Percentiles rank a stretch among this genome's conserved stretches.
Evolutionary conservation across 1,140 invertebrate genomes (phyloP).

Genomic region (Eufriesea mexicana): DNA sequence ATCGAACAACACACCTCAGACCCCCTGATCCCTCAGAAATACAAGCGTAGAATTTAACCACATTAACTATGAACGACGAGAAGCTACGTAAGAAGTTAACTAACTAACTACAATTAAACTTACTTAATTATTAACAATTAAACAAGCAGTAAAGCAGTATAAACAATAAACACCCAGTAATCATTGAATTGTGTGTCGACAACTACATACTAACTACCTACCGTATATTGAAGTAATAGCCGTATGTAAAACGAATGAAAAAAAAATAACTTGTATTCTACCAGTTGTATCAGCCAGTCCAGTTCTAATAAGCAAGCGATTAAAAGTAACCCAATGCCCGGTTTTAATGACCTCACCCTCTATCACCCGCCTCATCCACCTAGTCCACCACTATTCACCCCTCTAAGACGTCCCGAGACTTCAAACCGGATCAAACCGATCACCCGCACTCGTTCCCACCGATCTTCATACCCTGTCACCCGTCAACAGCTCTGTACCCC

Average conservation of each 20-base stretch:
- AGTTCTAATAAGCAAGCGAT: constrained; percentile 82
- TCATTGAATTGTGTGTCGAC: constrained; percentile 83
- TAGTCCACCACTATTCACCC: neutral
- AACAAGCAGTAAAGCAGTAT: constrained; percentile 83
- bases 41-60: constrained; percentile 82
- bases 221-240: constrained; percentile 83
- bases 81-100: constrained; percentile 82
- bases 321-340: constrained; percentile 76
- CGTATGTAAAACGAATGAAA: constrained; percentile 82
- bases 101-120: constrained; percentile 83
- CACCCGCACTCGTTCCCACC: neutral
- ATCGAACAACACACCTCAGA: neutral
- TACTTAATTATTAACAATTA: constrained; percentile 83
- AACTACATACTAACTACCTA: constrained; percentile 83
- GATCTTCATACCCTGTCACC: no score
- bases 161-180: constrained; percentile 83
- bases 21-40: constrained; percentile 53
- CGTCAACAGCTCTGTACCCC: no score
- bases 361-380: neutral
- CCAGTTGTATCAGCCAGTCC: constrained; percentile 82
- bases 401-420: neutral
- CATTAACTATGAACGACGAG: constrained; percentile 80
- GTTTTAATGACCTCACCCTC: constrained; percentile 56
- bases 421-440: neutral
- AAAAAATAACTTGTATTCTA: constrained; percentile 82